These are phyloP conservation scores for Rhinolophus sinicus DNA, from an alignment of 2,113 vertebrate species.

Conservation along the genomic window DNA sequence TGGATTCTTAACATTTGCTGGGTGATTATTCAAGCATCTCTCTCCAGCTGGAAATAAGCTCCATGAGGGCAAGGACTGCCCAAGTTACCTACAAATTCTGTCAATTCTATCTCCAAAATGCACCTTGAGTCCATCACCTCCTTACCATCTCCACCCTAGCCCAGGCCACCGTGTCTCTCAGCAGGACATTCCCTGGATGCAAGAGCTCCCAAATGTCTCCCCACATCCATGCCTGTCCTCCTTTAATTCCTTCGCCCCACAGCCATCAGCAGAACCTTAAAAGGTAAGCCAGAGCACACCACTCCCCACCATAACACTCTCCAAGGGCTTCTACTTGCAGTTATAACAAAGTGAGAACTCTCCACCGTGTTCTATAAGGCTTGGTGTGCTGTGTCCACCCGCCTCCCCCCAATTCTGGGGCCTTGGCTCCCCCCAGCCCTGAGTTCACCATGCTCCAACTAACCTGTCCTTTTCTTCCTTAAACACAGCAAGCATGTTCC, in stretches of 20 bases:
- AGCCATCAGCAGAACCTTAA: background rate
- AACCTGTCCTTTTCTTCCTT: background rate
- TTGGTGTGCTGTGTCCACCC: rapidly evolving
- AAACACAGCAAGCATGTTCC: background rate
- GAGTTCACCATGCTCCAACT: background rate
- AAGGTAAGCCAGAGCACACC: background rate
- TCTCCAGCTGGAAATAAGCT: background rate
- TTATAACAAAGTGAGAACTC: background rate
- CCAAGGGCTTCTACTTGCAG: background rate
- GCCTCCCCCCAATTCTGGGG: background rate
- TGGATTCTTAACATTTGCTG: background rate
- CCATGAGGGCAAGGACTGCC: background rate
- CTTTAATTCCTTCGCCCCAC: background rate
- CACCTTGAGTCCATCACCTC: background rate
- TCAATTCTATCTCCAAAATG: background rate
- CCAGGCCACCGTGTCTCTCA: background rate
- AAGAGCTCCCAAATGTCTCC: background rate
- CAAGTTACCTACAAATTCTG: background rate
- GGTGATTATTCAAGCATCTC: background rate
- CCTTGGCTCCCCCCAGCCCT: background rate
- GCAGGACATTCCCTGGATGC: background rate
- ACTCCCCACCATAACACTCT: background rate
- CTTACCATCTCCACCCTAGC: background rate
- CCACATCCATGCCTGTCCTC: background rate
- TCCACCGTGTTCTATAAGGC: background rate